These are phyloP conservation scores for Pelosia muscerda DNA, from an alignment of 2,888 invertebrate genomes.

Conservation along the genomic window DNA sequence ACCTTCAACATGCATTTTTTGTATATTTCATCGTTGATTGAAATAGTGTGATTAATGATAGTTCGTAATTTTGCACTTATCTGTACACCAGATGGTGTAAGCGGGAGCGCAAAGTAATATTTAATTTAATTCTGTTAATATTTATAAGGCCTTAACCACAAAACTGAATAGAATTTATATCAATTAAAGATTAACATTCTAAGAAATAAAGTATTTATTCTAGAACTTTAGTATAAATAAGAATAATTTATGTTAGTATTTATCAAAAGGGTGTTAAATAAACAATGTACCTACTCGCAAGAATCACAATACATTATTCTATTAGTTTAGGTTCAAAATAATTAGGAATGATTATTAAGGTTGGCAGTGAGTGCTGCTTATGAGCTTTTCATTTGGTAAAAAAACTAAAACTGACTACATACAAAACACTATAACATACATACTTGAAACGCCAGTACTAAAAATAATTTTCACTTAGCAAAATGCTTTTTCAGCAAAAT, in stretches of 20 bases:
- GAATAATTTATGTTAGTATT: not conserved
- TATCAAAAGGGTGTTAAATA: too few species aligned
- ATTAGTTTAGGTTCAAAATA: too few species aligned
- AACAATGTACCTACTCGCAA: too few species aligned
- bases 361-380: too few species aligned
- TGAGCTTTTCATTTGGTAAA: too few species aligned
- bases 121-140: not conserved
- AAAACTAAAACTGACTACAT: too few species aligned
- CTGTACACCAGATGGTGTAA: not conserved
- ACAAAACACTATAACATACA: too few species aligned
- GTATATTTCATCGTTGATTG: conserved; percentile 28
- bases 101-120: not conserved
- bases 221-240: not conserved
- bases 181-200: not conserved
- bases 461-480: too few species aligned
- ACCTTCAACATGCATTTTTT: conserved; percentile 29
- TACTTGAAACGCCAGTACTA: too few species aligned
- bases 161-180: not conserved
- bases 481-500: too few species aligned
- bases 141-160: not conserved
- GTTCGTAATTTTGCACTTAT: conserved; percentile 6
- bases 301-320: too few species aligned
- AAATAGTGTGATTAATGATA: conserved; percentile 18
- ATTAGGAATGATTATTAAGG: too few species aligned
- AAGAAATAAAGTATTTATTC: not conserved